A percentile compares a stretch with the other conserved stretches of the same genome.
Conservation (phyloP, 2,888 invertebrate species). For the Polylopha cassiicola region DNA sequence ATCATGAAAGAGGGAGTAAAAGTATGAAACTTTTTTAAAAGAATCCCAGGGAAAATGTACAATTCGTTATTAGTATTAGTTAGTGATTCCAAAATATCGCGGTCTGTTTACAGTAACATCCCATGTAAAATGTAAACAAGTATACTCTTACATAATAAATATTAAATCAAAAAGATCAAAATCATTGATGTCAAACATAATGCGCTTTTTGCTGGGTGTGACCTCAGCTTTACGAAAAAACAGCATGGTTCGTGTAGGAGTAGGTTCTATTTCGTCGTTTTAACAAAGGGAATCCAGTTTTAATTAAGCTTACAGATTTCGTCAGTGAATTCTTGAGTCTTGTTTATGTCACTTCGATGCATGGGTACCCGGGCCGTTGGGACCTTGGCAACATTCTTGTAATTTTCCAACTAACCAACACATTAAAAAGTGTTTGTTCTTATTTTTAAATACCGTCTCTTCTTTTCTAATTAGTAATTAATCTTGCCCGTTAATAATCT, state of each 20-base stretch:
- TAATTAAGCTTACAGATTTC: constrained; percentile 2
- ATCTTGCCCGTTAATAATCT: constrained; percentile 10
- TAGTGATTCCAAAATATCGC: too few species aligned
- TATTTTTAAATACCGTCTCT: too few species aligned
- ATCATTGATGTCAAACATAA: too few species aligned
- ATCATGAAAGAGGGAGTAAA: too few species aligned
- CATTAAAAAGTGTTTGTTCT: not conserved
- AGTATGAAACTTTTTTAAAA: not conserved
- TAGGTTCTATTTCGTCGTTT: constrained; percentile 1
- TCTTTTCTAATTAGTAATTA: constrained; percentile 16
- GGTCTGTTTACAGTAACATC: too few species aligned
- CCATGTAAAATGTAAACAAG: too few species aligned
- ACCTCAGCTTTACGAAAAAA: not conserved
- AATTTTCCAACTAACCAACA: constrained; percentile 1
- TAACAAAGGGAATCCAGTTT: constrained; percentile 1
- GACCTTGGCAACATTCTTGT: too few species aligned
- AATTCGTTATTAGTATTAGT: too few species aligned
- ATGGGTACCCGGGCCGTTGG: not conserved
- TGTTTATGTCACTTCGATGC: not conserved
- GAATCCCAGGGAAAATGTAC: too few species aligned
- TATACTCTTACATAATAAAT: too few species aligned
- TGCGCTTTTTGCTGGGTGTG: too few species aligned
- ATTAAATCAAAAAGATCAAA: too few species aligned
- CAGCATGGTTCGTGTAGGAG: not conserved
- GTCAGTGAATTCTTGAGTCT: constrained; percentile 2